Evolutionary conservation across 2,888 invertebrate genomes (phyloP), one percentile per base, ranked within the genome.

Genomic region (Rhimphoctona megacephalus): DNA sequence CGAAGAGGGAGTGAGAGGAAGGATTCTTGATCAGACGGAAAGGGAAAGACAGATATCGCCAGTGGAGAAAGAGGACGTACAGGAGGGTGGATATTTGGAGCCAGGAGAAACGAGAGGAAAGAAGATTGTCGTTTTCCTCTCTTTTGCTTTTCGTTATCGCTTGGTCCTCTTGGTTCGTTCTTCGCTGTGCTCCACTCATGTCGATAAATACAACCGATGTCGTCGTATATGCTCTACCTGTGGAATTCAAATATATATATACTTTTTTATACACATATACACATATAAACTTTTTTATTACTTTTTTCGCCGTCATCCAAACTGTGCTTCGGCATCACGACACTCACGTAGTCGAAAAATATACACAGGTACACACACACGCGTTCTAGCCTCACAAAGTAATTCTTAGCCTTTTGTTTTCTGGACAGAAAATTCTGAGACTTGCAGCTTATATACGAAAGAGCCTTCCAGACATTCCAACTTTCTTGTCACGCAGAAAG

Each of bases 201-300:
- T 90, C 91, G 91, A 92, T 92, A 92, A 92, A 92, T 92, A 92
- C 92, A 87, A 90, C 85, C 90, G 90, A 92, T 89, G 90, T 90
- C 90, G 89, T 88, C 90, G 90, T 90, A 89, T 88, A 85, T 81
- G 36, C 87, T 67, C 74, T 87, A 76, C 67, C 82, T 81, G 78
- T 84, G 77, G 73, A 36, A 81, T 83, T 86, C 86, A 52, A 73
- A 81, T 81, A 73, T 52, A 66, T 49, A 22, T 39, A 64, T 64
- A n/a, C n/a, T n/a, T n/a, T n/a, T n/a, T n/a, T n/a, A n/a, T n/a
- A n/a, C n/a, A n/a, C n/a, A 69, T 69, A 19, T 73, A 52, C 64
- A 39, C 66, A 73, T 66, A 54, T 57, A 25, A 67, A 69, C 57
- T 76, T 82, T 79, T 79, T 81, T 81, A 57, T 69, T 69, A 46